Evolutionary conservation across 2,797 vertebrate genomes (phyloP), one percentile per base, ranked within the genome.

Genomic region (Danio choprae): DNA sequence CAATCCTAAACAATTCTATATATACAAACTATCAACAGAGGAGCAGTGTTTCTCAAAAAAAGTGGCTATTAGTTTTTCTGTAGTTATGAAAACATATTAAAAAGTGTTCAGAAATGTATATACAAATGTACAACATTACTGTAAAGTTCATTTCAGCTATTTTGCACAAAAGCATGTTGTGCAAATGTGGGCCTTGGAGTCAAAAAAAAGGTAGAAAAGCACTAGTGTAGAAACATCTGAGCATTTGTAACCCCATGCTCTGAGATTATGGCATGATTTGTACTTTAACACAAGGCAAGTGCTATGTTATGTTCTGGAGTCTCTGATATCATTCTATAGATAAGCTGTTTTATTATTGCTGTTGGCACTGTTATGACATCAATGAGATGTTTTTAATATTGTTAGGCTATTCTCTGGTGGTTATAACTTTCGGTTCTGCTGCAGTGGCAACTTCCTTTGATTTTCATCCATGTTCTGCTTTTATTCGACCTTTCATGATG

Each of bases 391-490:
- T 67, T 56, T 18, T 13, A 44, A 67, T 46, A 18, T 20, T 38
- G 62, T 18, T 40, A 46, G 3, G 50, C 15, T 56, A n/a, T 43
- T 55, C 38, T 44, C 16, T 36, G 20, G 20, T 29, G 51, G n/a
- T 29, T 16, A 12, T 4, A 38, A 70, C 13, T 78, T 62, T 78
- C 65, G 0, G 55, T 78, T 70, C 65, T 40, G 76, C 65, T 69
- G 36, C 44, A 70, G 6, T 59, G 53, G n/a, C n/a, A 22, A 59
- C 56, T 70, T 71, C 67, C 56, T 53, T 51, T 44, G 38, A 18
- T 71, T 62, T 18, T 63, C 15, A 15, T 41, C 8, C 60, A 38
- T 44, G 67, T 62, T 79, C 77, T 79, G 58, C 44, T 71, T 38
- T 48, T 69, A 71, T 7, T 46, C 38, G 16, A 60, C 56, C 55